phyloP scores from a whole-genome alignment of 2,113 vertebrate species.

The Antechinus stuartii region DNA sequence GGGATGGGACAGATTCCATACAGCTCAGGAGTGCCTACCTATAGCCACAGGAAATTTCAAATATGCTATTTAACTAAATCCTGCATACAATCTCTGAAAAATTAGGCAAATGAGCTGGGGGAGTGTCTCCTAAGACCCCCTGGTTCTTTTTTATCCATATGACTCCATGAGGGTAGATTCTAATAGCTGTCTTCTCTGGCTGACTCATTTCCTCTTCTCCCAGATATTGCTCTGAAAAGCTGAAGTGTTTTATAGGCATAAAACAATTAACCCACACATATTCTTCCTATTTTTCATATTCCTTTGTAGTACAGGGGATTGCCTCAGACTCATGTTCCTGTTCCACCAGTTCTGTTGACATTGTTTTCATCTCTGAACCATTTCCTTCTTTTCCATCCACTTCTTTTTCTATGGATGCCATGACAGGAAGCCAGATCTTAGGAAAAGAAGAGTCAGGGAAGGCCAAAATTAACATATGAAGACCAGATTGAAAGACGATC shows the following conservation, averaged over 20 bases:
- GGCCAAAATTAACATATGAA: constrained; percentile 67
- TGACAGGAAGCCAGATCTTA: constrained; percentile 51
- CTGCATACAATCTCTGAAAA: constrained; percentile 11
- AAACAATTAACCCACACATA: constrained; percentile 59
- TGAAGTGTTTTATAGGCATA: constrained; percentile 61
- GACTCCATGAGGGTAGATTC: background rate
- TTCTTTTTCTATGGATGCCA: constrained; percentile 67
- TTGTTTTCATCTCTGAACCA: constrained; percentile 60
- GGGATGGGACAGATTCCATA: background rate
- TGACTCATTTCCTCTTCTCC: constrained; percentile 41
- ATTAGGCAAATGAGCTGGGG: background rate
- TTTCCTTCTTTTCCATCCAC: constrained; percentile 52
- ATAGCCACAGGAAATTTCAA: background rate
- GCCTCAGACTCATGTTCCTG: constrained; percentile 62
- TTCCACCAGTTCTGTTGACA: constrained; percentile 54
- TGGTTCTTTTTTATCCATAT: background rate
- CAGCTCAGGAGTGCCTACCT: background rate
- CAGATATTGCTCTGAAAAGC: constrained; percentile 33
- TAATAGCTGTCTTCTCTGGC: constrained; percentile 11
- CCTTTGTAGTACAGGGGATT: constrained; percentile 53
- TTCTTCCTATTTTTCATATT: constrained; percentile 45
- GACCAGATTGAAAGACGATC: constrained; percentile 54
- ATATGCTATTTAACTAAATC: background rate
- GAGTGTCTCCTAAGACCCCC: background rate
- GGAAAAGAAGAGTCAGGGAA: constrained; percentile 13